Evolutionary conservation across 2,888 invertebrate species (phyloP), one percentile per base, ranked within the genome.

Genomic region (Sesia bembeciformis): DNA sequence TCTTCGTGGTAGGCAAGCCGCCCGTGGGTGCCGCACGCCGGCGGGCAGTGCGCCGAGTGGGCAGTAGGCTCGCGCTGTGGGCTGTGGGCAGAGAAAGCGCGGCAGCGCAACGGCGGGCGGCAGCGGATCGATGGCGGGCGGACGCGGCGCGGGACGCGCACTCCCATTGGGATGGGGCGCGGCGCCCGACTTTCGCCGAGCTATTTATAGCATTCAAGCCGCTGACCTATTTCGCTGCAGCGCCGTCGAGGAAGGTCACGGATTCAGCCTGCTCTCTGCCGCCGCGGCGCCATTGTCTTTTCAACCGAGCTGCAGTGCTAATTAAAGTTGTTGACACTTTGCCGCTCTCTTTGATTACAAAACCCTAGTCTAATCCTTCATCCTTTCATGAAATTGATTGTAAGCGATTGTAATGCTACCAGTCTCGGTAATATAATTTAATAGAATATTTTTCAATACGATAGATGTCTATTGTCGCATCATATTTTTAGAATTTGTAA

Each of bases 121-220:
- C 53, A 60, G 56, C 59, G 52, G 60, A 67, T 67, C 68, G 71
- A 70, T 69, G 68, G 69, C 68, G 23, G 71, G 69, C 71, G 72
- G 70, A 65, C 65, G 74, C 59, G 64, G 63, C 40, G 50, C 61
- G 62, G 63, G 60, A 62, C 61, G 68, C 67, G 67, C 70, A 61
- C 74, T 69, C 77, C 75, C 78, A 68, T 63, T 66, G 84, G 80
- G 74, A 78, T 75, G 83, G 81, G 85, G 82, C 70, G 77, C 77
- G 84, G 81, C 83, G 85, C 82, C 85, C 85, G 84, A 86, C 87
- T 87, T 87, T 86, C 84, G 75, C 84, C 84, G 78, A 83, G 88
- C 89, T 89, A 89, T 89, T 88, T 87, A 87, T 88, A 89, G 86
- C 83, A 82, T 82, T 84, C 80, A 85, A 86, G 87, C 88, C 86